Evolutionary conservation across 1,140 invertebrate species (phyloP).

Genomic region (Contarinia nasturtii): DNA sequence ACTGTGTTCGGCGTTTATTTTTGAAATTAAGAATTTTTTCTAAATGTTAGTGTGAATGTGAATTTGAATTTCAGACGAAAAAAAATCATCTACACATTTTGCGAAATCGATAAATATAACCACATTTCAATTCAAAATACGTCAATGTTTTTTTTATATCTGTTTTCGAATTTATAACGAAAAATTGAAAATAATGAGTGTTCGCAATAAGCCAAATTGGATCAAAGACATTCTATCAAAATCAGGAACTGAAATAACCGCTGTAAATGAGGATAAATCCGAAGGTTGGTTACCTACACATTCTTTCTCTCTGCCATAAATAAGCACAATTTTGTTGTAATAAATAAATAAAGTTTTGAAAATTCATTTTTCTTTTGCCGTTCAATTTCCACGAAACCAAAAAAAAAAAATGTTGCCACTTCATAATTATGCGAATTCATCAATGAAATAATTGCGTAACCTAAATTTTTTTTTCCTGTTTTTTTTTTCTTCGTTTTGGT

Average conservation of each 20-base stretch:
- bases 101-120: no score
- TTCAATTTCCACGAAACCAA: background rate
- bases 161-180: no score
- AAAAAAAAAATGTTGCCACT: background rate
- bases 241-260: slow-evolving; percentile 18
- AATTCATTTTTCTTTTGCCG: background rate
- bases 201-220: slow-evolving; percentile 15
- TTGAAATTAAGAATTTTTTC: no score
- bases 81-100: no score
- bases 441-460: background rate
- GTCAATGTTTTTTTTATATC: no score
- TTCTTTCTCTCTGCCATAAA: background rate
- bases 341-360: background rate
- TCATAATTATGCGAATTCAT: background rate
- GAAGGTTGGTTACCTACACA: slow-evolving; percentile 3
- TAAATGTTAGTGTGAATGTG: no score
- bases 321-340: background rate
- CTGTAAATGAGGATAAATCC: slow-evolving; percentile 11
- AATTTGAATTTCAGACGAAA: no score
- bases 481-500: no score
- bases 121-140: no score
- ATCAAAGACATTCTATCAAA: slow-evolving; percentile 19
- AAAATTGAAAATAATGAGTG: slow-evolving; percentile 2
- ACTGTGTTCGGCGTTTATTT: no score
- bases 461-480: no score